Base-by-base conservation (phyloP, 2,888 invertebrate genomes). In the Hetaerina titia region DNA sequence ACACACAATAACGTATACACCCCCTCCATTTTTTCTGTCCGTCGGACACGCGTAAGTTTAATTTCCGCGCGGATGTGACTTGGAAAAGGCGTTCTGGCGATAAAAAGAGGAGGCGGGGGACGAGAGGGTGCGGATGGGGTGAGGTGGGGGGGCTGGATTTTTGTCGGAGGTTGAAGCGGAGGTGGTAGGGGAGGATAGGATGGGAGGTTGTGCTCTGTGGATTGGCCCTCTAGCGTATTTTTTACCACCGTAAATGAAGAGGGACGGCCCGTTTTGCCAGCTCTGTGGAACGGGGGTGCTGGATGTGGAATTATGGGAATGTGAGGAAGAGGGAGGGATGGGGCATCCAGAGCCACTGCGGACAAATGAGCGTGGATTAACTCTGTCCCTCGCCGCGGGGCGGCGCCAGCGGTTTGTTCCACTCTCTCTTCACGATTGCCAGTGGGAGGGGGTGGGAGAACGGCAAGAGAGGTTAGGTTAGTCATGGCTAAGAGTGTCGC, bases 321-420 rank as follows among this genome's bases (percentile, higher is more conserved):
- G 56, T 57, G 89, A 89, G 22, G 25, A 45, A 31, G 87, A 31
- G 15, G 87, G 87, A 11, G 45, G 45, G 45, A 45, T 45, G 45
- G 1, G 4, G 45, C 45, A 45, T 45, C 19, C 19, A 56, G 89
- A 89, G 89, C n/a, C 57, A n/a, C 89, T 58, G 25, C 60, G 90
- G 90, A 90, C 90, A 90, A 90, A 90, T 90, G 90, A 90, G 90
- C 60, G 90, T 31, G 31, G 90, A 90, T 90, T 90, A 90, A 90
- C 90, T 90, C 90, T n/a, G n/a, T 60, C 60, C 60, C 60, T 63
- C 90, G 90, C 90, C 90, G 60, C 90, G n/a, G 60, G 63, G 90
- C n/a, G n/a, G 89, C 60, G 90, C 90, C 60, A 58, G 15, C n/a
- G 60, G 57, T 19, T 13, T n/a, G 17, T 19, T 4, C 63, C 58